Conservation (phyloP, 1,140 invertebrate genomes). For the Delia radicum region DNA sequence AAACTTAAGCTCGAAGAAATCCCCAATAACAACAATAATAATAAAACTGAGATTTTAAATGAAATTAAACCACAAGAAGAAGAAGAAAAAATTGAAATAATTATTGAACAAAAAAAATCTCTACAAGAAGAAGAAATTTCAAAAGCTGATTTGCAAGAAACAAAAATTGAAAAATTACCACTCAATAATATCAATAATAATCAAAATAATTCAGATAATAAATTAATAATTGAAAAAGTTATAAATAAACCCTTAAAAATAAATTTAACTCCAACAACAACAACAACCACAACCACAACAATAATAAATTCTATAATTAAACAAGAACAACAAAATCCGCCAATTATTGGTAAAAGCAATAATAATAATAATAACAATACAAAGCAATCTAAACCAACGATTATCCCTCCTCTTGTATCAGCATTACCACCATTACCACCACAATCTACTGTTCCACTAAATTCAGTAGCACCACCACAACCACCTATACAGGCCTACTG, state of each 20-base stretch:
- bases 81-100: background rate
- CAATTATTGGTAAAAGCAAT: background rate
- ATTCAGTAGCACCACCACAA: no score
- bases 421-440: conserved; percentile 23
- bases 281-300: conserved; percentile 16
- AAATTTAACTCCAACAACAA: conserved; percentile 26
- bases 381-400: background rate
- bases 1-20: conserved; percentile 26
- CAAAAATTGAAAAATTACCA: background rate
- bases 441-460: no score
- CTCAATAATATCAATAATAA: conserved; percentile 21
- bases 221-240: background rate
- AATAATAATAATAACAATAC: conserved; percentile 17
- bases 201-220: background rate
- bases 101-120: background rate
- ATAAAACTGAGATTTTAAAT: conserved; percentile 17
- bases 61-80: conserved; percentile 2
- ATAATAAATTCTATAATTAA: conserved; percentile 10
- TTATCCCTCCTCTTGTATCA: background rate
- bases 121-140: conserved; percentile 31
- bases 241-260: background rate
- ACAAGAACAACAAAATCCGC: background rate
- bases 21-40: conserved; percentile 14
- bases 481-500: background rate
- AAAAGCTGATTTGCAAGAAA: conserved; percentile 7